phyloP scores from a whole-genome alignment of 2,797 vertebrate species.

The Cirrhinus molitorella region DNA sequence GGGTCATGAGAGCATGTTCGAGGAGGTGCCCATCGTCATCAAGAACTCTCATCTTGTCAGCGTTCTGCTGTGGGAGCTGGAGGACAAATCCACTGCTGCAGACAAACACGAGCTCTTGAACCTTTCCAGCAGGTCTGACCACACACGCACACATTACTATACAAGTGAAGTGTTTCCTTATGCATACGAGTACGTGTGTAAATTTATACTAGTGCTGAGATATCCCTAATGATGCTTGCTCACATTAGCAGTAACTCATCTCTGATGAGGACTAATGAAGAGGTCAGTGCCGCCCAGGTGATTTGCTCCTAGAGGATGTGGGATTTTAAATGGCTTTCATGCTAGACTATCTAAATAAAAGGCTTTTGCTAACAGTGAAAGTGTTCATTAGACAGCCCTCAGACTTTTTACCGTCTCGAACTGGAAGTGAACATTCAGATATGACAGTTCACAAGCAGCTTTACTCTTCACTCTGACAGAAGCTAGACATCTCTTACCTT shows the following conservation, averaged over 20 bases:
- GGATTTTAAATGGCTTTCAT: slow-evolving; percentile 8
- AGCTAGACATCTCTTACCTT: slow-evolving; percentile 13
- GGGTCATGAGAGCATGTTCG: slow-evolving; percentile 88
- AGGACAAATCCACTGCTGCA: slow-evolving; percentile 92
- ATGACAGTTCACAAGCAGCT: slow-evolving; percentile 8
- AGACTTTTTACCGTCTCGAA: slow-evolving; percentile 4
- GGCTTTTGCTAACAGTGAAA: slow-evolving; percentile 11
- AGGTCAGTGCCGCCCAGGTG: slow-evolving; percentile 18
- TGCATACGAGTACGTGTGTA: background rate
- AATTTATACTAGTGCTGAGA: background rate
- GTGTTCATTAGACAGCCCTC: slow-evolving; percentile 9
- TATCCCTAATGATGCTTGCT: slow-evolving; percentile 20
- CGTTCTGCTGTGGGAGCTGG: slow-evolving; percentile 94
- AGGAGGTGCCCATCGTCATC: slow-evolving; percentile 98
- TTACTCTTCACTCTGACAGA: slow-evolving; percentile 22
- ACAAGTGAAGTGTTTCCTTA: background rate
- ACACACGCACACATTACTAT: background rate
- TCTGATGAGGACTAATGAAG: slow-evolving; percentile 25
- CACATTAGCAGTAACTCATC: slow-evolving; percentile 19
- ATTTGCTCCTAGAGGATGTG: background rate
- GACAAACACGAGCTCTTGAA: slow-evolving; percentile 97
- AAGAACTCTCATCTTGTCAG: slow-evolving; percentile 98
- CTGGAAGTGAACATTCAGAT: slow-evolving; percentile 21
- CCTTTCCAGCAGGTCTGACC: slow-evolving; percentile 92
- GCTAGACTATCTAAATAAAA: background rate